A percentile compares a stretch with the other conserved stretches of the same genome.
Conservation (phyloP, 2,888 invertebrate species). For the Leptarthrus brevirostris region DNA sequence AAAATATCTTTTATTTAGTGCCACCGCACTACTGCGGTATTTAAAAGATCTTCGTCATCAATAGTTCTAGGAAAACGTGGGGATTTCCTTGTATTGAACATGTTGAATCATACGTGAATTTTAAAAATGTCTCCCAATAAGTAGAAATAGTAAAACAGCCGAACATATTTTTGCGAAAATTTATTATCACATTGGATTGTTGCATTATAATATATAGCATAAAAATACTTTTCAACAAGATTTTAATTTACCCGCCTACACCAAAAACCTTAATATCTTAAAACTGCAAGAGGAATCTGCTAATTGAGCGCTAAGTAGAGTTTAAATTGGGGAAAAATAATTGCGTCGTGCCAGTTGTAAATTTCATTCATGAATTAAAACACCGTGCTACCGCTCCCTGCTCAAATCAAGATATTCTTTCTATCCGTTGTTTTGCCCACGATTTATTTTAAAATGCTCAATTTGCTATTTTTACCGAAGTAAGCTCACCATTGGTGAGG, state of each 20-base stretch:
- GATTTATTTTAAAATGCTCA: not conserved
- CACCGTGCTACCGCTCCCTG: not conserved
- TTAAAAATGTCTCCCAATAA: too few species aligned
- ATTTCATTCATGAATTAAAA: not conserved
- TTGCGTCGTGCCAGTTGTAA: too few species aligned
- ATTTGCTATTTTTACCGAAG: constrained; percentile 27
- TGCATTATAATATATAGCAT: too few species aligned
- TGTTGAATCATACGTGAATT: too few species aligned
- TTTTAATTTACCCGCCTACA: too few species aligned
- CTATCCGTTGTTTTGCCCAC: not conserved
- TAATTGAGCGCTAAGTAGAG: not conserved
- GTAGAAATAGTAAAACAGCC: too few species aligned
- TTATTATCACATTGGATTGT: too few species aligned
- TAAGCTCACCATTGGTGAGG: constrained; percentile 1
- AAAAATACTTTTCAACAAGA: too few species aligned
- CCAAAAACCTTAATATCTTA: too few species aligned
- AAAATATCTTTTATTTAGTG: constrained; percentile 10
- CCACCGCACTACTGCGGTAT: not conserved
- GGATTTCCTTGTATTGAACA: constrained; percentile 12
- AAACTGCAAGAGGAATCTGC: too few species aligned
- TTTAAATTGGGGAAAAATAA: not conserved
- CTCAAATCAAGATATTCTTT: not conserved
- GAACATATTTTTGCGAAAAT: too few species aligned
- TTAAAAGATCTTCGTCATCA: not conserved
- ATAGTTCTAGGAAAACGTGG: not conserved